A percentile compares a stretch with the other conserved stretches of the same genome.
Evolutionary conservation across 2,797 vertebrate species (phyloP).

Genomic region (Mycteria americana): DNA sequence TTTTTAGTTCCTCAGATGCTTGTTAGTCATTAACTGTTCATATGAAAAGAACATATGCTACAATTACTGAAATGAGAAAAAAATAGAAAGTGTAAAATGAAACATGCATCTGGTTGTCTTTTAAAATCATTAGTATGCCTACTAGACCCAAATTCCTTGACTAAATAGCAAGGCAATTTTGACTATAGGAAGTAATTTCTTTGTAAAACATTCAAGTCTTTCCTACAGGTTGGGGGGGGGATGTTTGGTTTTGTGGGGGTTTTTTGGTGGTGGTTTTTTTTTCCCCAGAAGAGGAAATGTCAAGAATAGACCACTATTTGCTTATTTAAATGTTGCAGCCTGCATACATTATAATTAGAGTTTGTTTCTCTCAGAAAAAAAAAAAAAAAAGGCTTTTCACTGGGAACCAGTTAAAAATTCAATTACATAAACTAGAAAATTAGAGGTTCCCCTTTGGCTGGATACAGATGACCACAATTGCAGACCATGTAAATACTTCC

Average conservation of each 20-base stretch:
- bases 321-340: slow-evolving; percentile 24
- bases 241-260: neutral
- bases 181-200: slow-evolving; percentile 52
- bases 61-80: neutral
- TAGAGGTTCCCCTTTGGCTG: slow-evolving; percentile 53
- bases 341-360: slow-evolving; percentile 43
- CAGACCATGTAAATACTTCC: slow-evolving; percentile 42
- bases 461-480: slow-evolving; percentile 45
- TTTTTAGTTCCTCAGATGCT: neutral
- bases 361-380: neutral
- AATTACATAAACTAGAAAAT: slow-evolving; percentile 53
- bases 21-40: neutral
- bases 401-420: slow-evolving; percentile 18
- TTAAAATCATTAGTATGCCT: slow-evolving; percentile 39
- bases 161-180: slow-evolving; percentile 53
- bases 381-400: neutral
- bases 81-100: neutral
- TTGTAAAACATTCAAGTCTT: slow-evolving; percentile 28
- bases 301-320: slow-evolving; percentile 26
- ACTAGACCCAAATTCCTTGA: slow-evolving; percentile 45
- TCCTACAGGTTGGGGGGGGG: neutral
- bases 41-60: neutral
- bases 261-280: neutral
- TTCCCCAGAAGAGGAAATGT: slow-evolving; percentile 26
- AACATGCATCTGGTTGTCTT: slow-evolving; percentile 18